Evolutionary conservation across 2,888 invertebrate genomes (phyloP).

Genomic region (Brenthis ino): DNA sequence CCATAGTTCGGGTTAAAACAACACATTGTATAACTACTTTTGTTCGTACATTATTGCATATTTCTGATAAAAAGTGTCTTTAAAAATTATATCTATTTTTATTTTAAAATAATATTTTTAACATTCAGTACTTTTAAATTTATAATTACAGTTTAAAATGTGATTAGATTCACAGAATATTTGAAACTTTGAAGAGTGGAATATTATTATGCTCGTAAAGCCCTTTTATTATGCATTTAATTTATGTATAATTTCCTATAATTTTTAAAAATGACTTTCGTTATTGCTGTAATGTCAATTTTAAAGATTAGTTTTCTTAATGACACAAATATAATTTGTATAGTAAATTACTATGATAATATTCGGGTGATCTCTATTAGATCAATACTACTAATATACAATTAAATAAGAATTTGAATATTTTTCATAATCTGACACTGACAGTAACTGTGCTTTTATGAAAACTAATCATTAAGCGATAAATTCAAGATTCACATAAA

Average conservation of each 20-base stretch:
- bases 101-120: slow-evolving; percentile 41
- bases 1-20: slow-evolving; percentile 33
- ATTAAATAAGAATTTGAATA: slow-evolving; percentile 23
- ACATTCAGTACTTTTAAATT: slow-evolving; percentile 42
- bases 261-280: slow-evolving; percentile 36
- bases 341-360: slow-evolving; percentile 10
- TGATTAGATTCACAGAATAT: slow-evolving; percentile 43
- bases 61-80: slow-evolving; percentile 31
- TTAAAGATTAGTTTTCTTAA: slow-evolving; percentile 53
- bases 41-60: slow-evolving; percentile 29
- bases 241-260: slow-evolving; percentile 39
- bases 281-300: slow-evolving; percentile 41
- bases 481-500: slow-evolving; percentile 45
- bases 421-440: slow-evolving; percentile 15
- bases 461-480: slow-evolving; percentile 52
- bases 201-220: slow-evolving; percentile 44
- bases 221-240: slow-evolving; percentile 44
- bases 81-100: slow-evolving; percentile 35
- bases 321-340: slow-evolving; percentile 42
- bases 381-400: slow-evolving; percentile 11
- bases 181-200: slow-evolving; percentile 39
- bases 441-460: slow-evolving; percentile 44
- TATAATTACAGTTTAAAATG: slow-evolving; percentile 42
- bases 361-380: slow-evolving; percentile 12
- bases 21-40: slow-evolving; percentile 31